phyloP scores from a whole-genome alignment of 2,113 vertebrate species.

The Fukomys damarensis region DNA sequence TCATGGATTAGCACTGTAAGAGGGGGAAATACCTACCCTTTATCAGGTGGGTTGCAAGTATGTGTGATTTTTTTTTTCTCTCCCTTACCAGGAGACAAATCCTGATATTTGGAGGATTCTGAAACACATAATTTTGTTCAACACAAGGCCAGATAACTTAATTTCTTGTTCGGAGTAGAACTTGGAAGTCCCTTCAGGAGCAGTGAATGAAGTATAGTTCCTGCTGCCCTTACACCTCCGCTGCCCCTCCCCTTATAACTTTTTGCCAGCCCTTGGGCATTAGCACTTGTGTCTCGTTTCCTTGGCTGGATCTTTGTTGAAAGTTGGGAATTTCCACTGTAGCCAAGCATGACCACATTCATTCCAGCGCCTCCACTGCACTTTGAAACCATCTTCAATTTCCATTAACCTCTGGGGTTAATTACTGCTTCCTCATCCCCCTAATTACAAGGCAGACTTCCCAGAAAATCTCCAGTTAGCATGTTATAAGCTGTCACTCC shows the following conservation, averaged over 20 bases:
- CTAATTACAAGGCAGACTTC: not conserved
- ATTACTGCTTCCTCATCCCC: constrained; percentile 18
- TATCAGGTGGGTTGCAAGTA: not conserved
- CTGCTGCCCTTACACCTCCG: not conserved
- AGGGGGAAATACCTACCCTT: not conserved
- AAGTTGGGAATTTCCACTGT: constrained; percentile 48
- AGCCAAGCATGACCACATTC: not conserved
- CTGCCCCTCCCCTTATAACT: not conserved
- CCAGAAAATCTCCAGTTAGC: not conserved
- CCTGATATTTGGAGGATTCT: not conserved
- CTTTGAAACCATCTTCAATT: constrained; percentile 24
- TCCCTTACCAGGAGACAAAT: not conserved
- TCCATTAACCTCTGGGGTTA: constrained; percentile 16
- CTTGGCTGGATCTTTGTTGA: not conserved
- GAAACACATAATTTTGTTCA: not conserved
- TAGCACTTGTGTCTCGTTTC: not conserved
- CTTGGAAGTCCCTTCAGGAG: not conserved
- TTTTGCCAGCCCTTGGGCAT: not conserved
- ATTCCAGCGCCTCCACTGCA: not conserved
- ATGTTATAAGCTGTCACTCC: not conserved
- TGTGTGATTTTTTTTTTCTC: not conserved
- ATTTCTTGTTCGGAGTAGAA: constrained; percentile 23
- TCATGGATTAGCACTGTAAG: not conserved
- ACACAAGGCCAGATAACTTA: not conserved
- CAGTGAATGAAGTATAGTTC: not conserved